Evolutionary conservation across 1,140 invertebrate genomes (phyloP).

Genomic region (Drosophila guanche): DNA sequence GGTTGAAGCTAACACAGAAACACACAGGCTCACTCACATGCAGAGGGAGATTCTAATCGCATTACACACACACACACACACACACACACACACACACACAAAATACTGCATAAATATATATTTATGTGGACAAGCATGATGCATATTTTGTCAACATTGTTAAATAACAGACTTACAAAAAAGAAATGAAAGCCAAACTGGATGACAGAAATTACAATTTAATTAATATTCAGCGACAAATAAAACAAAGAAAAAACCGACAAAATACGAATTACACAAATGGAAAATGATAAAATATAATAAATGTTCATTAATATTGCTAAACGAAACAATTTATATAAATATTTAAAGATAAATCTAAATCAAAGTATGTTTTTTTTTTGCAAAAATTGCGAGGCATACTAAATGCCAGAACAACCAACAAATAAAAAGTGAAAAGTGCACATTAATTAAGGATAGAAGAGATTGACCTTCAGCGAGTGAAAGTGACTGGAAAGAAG

Average conservation of each 20-base stretch:
- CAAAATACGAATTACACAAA: constrained; percentile 27
- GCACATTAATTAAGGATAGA: constrained; percentile 38
- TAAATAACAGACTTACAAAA: constrained; percentile 64
- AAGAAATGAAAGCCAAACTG: constrained; percentile 40
- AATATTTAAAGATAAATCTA: constrained; percentile 20
- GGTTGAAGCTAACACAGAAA: constrained; percentile 41
- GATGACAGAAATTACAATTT: constrained; percentile 25
- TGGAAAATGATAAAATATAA: constrained; percentile 34
- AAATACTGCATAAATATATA: constrained; percentile 48
- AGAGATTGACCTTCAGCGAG: constrained; percentile 1
- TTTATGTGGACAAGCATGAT: constrained; percentile 57
- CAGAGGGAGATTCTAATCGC: constrained; percentile 7
- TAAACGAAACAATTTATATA: constrained; percentile 40
- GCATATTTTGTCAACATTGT: constrained; percentile 81
- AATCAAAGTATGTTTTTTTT: constrained; percentile 38
- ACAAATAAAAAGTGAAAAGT: constrained; percentile 28
- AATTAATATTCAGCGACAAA: constrained; percentile 34
- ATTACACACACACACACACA: constrained; percentile 19
- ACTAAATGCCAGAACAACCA: not conserved
- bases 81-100: too few relatives aligned
- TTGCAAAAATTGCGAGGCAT: constrained; percentile 27
- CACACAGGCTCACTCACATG: constrained; percentile 8
- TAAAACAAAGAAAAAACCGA: constrained; percentile 30
- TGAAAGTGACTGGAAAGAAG: not conserved
- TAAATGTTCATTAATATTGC: constrained; percentile 52